A percentile compares a stretch with the other conserved stretches of the same genome.
Conservation (phyloP, 2,113 vertebrate genomes). For the Mirza zaza region DNA sequence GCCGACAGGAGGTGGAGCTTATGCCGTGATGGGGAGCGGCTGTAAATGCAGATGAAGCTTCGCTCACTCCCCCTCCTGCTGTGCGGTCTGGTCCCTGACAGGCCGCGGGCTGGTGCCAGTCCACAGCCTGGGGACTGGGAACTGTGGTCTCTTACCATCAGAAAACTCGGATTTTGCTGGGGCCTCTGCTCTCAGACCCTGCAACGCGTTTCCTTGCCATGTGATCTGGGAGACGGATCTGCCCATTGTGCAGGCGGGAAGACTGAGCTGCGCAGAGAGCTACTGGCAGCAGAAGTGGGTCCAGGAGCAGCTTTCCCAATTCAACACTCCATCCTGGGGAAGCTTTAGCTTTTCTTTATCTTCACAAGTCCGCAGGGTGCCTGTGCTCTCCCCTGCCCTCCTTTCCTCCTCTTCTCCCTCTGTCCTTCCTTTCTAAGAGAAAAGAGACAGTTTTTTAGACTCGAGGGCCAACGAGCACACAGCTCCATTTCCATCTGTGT, state of each 20-base stretch:
- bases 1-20: too few species aligned
- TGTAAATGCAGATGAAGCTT: too few species aligned
- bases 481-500: neutral
- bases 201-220: fast-evolving
- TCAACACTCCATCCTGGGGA: neutral
- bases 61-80: too few species aligned
- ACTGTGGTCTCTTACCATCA: too few species aligned
- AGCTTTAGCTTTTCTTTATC: neutral
- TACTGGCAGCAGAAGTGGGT: fast-evolving
- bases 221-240: neutral
- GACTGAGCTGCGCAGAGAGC: neutral
- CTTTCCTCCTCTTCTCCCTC: neutral
- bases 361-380: fast-evolving
- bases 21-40: too few species aligned
- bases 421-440: neutral
- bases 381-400: fast-evolving
- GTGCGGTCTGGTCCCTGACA: too few species aligned
- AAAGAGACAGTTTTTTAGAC: neutral
- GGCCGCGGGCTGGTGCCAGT: too few species aligned
- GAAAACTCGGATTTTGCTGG: fast-evolving
- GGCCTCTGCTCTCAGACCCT: fast-evolving
- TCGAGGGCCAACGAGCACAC: fast-evolving
- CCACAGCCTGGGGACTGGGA: too few species aligned
- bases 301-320: fast-evolving
- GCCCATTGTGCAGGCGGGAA: neutral